Percentiles rank a stretch among this genome's conserved stretches.
These are phyloP conservation scores for Stomatorhinus ivindoensis DNA, from an alignment of 2,113 vertebrate species.

Conservation along the genomic window DNA sequence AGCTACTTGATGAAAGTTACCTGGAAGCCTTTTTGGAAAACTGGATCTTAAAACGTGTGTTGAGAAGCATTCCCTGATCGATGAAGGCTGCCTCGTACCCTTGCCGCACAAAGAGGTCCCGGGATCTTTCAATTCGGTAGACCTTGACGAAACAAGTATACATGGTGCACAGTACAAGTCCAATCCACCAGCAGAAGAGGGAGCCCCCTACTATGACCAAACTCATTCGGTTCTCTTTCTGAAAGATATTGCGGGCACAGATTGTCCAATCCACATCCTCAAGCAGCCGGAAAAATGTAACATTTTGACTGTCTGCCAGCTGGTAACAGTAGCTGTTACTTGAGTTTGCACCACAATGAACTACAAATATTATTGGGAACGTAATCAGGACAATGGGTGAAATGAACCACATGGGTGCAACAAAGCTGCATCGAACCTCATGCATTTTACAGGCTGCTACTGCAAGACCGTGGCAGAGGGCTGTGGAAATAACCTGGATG, in stretches of 20 bases:
- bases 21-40: conserved; percentile 2
- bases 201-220: conserved; percentile 20
- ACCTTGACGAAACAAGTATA: conserved; percentile 32
- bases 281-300: neutral
- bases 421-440: conserved; percentile 48
- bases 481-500: conserved; percentile 52
- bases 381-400: conserved; percentile 42
- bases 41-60: conserved; percentile 42
- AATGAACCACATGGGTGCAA: conserved; percentile 51
- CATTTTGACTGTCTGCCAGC: neutral
- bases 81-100: conserved; percentile 43
- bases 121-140: conserved; percentile 39
- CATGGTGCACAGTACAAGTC: conserved; percentile 34
- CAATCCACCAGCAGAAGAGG: conserved; percentile 26
- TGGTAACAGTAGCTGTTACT: conserved; percentile 37
- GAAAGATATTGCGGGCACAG: neutral
- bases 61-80: conserved; percentile 48
- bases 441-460: conserved; percentile 62
- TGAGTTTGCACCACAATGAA: conserved; percentile 17
- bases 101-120: conserved; percentile 35
- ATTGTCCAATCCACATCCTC: conserved; percentile 20
- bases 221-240: neutral
- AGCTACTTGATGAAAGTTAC: conserved; percentile 30
- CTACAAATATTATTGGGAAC: conserved; percentile 27
- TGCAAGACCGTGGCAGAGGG: conserved; percentile 54